A percentile compares a stretch with the other conserved stretches of the same genome.
Conservation (phyloP, 2,113 vertebrate species). For the Microtus oregoni region DNA sequence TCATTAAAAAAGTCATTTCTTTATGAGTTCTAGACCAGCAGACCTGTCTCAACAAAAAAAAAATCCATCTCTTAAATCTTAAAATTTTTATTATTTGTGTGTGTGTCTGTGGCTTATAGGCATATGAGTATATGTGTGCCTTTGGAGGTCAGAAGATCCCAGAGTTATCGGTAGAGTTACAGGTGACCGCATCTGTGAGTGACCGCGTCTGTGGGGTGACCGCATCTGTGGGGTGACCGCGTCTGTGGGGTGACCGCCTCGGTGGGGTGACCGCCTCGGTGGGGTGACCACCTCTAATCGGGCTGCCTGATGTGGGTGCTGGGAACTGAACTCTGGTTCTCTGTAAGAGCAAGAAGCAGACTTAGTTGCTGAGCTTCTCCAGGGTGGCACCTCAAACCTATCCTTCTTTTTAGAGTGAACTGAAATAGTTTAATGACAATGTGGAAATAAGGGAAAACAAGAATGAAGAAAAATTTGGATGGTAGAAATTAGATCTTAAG, state of each 20-base stretch:
- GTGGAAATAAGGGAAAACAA: neutral
- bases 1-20: neutral
- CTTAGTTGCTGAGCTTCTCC: neutral
- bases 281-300: no score
- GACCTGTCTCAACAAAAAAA: neutral
- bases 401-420: neutral
- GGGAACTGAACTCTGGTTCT: neutral
- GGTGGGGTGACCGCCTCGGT: no score
- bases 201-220: neutral
- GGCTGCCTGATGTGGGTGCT: neutral
- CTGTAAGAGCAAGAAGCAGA: neutral
- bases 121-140: neutral
- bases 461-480: neutral
- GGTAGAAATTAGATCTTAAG: neutral
- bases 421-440: conserved; percentile 43
- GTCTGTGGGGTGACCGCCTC: fast-evolving
- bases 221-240: no score
- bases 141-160: neutral
- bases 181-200: neutral
- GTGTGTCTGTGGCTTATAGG: neutral
- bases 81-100: neutral
- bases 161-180: neutral
- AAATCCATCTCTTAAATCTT: neutral
- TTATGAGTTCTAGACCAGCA: neutral
- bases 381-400: neutral